These are phyloP conservation scores for Drosophila helvetica DNA, from an alignment of 2,888 invertebrate species.

Conservation along the genomic window DNA sequence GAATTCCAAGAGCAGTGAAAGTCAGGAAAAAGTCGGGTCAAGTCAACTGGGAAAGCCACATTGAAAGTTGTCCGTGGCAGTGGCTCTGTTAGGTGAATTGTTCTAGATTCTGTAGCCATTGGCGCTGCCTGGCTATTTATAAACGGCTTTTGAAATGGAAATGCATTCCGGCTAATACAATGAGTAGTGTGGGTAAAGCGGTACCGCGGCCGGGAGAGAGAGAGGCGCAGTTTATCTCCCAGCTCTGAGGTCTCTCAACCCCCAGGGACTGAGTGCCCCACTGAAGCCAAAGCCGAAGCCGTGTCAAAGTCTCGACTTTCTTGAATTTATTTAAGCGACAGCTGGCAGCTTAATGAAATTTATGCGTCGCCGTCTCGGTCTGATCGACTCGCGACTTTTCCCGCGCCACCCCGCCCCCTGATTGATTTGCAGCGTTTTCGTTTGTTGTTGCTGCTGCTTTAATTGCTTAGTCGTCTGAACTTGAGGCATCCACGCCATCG, in stretches of 20 bases:
- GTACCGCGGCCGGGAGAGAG: slow-evolving; percentile 5
- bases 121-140: slow-evolving; percentile 45
- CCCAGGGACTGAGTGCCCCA: background rate
- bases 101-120: slow-evolving; percentile 30
- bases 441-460: slow-evolving; percentile 20
- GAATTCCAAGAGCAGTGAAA: slow-evolving; percentile 42
- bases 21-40: slow-evolving; percentile 22
- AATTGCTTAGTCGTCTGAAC: slow-evolving; percentile 44
- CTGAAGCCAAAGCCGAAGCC: slow-evolving; percentile 16
- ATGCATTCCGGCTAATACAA: slow-evolving; percentile 63
- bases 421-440: slow-evolving; percentile 55
- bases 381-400: slow-evolving; percentile 36
- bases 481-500: slow-evolving; percentile 17
- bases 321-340: slow-evolving; percentile 56
- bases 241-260: slow-evolving; percentile 39
- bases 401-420: slow-evolving; percentile 3
- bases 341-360: slow-evolving; percentile 69
- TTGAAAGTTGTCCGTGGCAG: slow-evolving; percentile 4
- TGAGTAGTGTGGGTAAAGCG: slow-evolving; percentile 27
- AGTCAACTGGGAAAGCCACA: slow-evolving; percentile 20
- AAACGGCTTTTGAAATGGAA: slow-evolving; percentile 56
- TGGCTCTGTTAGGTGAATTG: slow-evolving; percentile 1
- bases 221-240: slow-evolving; percentile 7
- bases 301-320: slow-evolving; percentile 49
- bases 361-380: slow-evolving; percentile 43